Evolutionary conservation across 2,888 invertebrate species (phyloP), one percentile per base, ranked within the genome.

Genomic region (Brachyptera putata): DNA sequence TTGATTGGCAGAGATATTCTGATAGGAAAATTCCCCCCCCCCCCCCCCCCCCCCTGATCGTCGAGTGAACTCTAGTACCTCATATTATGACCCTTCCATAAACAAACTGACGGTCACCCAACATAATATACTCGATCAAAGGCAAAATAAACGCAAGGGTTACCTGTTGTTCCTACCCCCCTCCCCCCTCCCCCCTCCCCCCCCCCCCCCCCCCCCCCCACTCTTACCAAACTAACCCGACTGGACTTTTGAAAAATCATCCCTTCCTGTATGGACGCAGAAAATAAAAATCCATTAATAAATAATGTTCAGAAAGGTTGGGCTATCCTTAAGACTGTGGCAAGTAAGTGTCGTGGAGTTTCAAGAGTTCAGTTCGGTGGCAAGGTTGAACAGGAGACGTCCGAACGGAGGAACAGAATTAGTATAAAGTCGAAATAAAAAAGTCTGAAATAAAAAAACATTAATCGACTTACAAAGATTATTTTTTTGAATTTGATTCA

Each of bases 81-180:
- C 30, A 5, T 53, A 36, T 36, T 36, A 46, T 24, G 53, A 53
- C 53, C 53, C 53, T 36, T 36, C 36, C 11, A 18, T 36, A 53
- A 53, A 53, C 36, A 53, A 36, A 21, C 36, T 53, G 36, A 36
- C 36, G 53, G 53, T 53, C 53, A 53, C 36, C 36, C 21, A 5
- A 46, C 4, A 46, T 46, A 46, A 46, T 46, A 24, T 4, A 22
- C 46, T 46, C n/a, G 1, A 16, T 21, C 9, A 3, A 18, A 16
- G 18, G 50, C 30, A 14, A 34, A 53, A n/a, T 9, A 24, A 21
- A 21, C 24, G 5, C 13, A 18, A 24, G n/a, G 24, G 46, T 7
- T 46, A 53, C 53, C 53, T 53, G 53, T 53, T 22, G 34, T 22
- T 36, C 24, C 22, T 25, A 25, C 14, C 26, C 49, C 30, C 25